Base-by-base conservation (phyloP, 2,113 vertebrate genomes). In the Hippocampus mohnikei region DNA sequence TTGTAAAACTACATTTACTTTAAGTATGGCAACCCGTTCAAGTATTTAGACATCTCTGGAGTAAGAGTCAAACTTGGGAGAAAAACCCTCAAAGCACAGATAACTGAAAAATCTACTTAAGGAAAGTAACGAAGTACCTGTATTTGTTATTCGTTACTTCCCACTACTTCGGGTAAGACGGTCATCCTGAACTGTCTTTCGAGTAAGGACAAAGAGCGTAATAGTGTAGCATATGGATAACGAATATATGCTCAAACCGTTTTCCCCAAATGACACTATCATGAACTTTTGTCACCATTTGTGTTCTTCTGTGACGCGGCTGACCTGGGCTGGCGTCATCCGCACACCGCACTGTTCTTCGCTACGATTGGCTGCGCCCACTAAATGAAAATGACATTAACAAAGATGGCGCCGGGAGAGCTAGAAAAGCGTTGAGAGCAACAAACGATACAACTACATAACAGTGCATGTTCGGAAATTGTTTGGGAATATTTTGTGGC, bases 401-500 rank as follows among this genome's bases (percentile, higher is more conserved):
- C 73, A 86, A 93, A 93, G 89, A 93, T 93, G 92, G 92, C 91
- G 90, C 76, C 62, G 75, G 77, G 80, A 75, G 80, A 72, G 46
- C 56, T 68, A 69, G 84, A 75, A 86, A 89, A 91, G 86, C 89
- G 88, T 88, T 76, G 77, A 84, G 78, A 82, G 80, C 75, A 82
- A 78, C 73, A 85, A 86, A 70, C 81, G 60, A 65, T 33, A 70
- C 72, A 79, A 78, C 82, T 78, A 44, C 1, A 52, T 8, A 78
- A 61, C 66, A 72, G 55, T 58, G 74, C 41, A 60, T 59, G 29
- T 66, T 50, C n/a, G 42, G 62, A 25, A 2, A 63, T 13, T 10
- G 6, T 11, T 55, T 18, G 48, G 53, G 37, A n/a, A 69, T 63
- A 5, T 29, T 82, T 72, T 5, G 10, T 9, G 41, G 20, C 15